Conservation (phyloP, 2,113 vertebrate species). For the Pao palembangensis region DNA sequence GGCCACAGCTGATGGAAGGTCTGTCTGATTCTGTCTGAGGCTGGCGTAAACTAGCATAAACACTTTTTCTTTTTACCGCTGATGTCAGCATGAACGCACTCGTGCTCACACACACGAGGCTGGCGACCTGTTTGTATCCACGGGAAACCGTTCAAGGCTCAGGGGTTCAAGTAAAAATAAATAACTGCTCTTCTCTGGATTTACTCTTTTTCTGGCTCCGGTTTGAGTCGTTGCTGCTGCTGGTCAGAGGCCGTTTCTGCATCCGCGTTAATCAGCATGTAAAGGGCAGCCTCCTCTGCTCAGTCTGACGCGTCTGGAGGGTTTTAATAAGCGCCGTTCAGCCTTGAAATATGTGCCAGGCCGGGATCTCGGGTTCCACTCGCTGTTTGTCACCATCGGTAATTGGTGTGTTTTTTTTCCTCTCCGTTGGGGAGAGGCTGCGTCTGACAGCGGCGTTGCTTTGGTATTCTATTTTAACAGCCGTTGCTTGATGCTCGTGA, state of each 20-base stretch:
- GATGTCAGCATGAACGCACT: constrained; percentile 65
- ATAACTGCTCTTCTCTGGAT: constrained; percentile 43
- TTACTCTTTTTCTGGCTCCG: constrained; percentile 21
- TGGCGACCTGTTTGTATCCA: constrained; percentile 57
- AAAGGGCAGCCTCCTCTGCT: constrained; percentile 37
- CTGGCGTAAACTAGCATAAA: too few relatives aligned
- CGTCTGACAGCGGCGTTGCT: constrained; percentile 30
- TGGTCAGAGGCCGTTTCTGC: constrained; percentile 26
- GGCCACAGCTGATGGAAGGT: too few relatives aligned
- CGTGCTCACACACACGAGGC: constrained; percentile 26
- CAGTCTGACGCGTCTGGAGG: constrained; percentile 35
- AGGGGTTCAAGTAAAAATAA: constrained; percentile 64
- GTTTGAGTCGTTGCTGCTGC: constrained; percentile 31
- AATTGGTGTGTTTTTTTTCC: constrained; percentile 32
- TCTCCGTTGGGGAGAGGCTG: constrained; percentile 3
- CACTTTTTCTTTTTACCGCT: constrained; percentile 65
- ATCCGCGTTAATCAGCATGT: constrained; percentile 61
- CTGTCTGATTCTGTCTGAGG: too few relatives aligned
- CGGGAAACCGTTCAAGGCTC: constrained; percentile 61
- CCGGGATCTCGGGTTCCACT: constrained; percentile 36
- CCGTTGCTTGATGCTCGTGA: constrained; percentile 27
- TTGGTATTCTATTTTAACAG: constrained; percentile 58
- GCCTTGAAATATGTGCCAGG: constrained; percentile 15
- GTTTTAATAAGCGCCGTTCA: constrained; percentile 51
- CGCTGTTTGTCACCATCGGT: constrained; percentile 47